Evolutionary conservation across 2,113 vertebrate species (phyloP).

Genomic region (Panthera uncia): DNA sequence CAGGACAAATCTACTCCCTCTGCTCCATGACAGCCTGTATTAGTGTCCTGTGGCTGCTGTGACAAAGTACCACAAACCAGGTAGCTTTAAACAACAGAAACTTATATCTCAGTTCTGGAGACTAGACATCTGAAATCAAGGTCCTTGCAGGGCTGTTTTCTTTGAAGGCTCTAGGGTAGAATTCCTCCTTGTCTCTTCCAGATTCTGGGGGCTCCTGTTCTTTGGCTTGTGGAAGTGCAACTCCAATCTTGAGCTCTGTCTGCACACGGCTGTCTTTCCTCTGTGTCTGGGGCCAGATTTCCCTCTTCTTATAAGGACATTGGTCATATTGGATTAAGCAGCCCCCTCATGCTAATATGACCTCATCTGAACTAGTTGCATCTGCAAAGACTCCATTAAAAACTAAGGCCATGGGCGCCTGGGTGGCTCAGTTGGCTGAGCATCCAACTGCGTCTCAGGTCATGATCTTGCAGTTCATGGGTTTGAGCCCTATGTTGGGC

Average conservation of each 20-base stretch:
- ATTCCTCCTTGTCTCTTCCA: not conserved
- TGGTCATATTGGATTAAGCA: not conserved
- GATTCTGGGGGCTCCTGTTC: not conserved
- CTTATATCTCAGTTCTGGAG: constrained; percentile 12
- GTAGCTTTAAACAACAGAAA: constrained; percentile 42
- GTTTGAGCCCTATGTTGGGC: no score
- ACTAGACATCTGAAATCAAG: constrained; percentile 33
- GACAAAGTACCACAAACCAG: not conserved
- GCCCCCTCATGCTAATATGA: not conserved
- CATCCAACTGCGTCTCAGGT: no score
- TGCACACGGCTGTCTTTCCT: not conserved
- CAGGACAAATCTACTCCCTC: not conserved
- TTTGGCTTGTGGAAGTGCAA: not conserved
- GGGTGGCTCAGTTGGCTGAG: no score
- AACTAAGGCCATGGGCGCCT: not conserved
- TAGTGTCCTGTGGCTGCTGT: not conserved
- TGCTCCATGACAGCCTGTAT: not conserved
- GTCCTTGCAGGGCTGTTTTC: not conserved
- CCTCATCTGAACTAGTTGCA: not conserved
- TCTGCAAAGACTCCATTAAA: not conserved
- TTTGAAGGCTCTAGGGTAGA: not conserved
- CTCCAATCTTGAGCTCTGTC: not conserved
- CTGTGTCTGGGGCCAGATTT: constrained; percentile 10
- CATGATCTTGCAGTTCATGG: no score
- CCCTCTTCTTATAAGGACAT: not conserved